Conservation (phyloP, 2,797 vertebrate genomes). For the Acrocephalus scirpaceus region DNA sequence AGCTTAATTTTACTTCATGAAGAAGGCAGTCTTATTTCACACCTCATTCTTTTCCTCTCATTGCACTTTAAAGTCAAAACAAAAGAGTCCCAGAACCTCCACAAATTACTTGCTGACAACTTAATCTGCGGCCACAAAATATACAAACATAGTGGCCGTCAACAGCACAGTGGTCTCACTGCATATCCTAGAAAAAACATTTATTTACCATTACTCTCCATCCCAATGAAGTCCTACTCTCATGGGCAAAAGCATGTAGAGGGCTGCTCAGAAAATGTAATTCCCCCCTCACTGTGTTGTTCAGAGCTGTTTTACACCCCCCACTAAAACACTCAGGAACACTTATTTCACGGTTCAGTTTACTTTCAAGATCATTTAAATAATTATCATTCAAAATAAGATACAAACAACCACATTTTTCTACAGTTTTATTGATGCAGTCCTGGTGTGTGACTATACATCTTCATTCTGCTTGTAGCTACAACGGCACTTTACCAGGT, state of each 20-base stretch:
- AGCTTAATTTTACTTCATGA: not conserved
- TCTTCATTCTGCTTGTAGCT: not conserved
- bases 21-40: not conserved
- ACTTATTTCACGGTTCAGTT: not conserved
- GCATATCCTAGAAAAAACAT: not conserved
- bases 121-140: not conserved
- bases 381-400: not conserved
- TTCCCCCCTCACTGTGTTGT: not conserved
- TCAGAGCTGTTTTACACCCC: not conserved
- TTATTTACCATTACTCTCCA: not conserved
- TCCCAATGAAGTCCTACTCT: not conserved
- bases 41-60: not conserved
- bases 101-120: not conserved
- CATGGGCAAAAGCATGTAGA: not conserved
- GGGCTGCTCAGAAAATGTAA: not conserved
- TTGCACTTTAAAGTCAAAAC: not conserved
- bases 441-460: not conserved
- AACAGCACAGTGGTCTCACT: rapidly evolving
- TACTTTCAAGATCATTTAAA: not conserved
- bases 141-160: not conserved
- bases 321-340: not conserved
- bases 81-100: not conserved
- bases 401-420: not conserved
- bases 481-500: not conserved
- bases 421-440: slow-evolving; percentile 41